Evolutionary conservation across 1,140 invertebrate genomes (phyloP), one percentile per base, ranked within the genome.

Genomic region (Sarcophaga bullata): DNA sequence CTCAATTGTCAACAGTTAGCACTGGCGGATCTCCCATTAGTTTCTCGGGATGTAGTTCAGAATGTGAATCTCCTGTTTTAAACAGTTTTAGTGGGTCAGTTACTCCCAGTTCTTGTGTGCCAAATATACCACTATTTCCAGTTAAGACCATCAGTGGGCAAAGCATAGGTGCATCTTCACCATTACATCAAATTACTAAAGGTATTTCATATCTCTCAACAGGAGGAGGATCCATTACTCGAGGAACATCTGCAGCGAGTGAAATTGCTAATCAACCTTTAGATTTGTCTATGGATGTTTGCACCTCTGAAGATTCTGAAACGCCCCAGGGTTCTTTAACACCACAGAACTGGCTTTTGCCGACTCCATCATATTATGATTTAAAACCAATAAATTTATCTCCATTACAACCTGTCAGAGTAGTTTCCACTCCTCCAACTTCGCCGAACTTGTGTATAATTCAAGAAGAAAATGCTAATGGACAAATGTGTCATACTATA

Each of bases 391-490:
- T 90, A 91, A 85, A 93, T 92, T 49, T 91, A 17, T 93, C 81
- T 91, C 93, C 81, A 93, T 94, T 86, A 93, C 89, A 90, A 82
- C 88, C 87, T 0, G 85, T 90, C 9, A 84, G 89, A 0, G 86
- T 90, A 8, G 89, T 90, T 25, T 85, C 89, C 9, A 90, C 89
- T 6, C 89, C 89, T 0, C 89, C 89, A 0, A 86, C 89, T 0
- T 90, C 89, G 19, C 89, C 94, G 80, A 94, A 95, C 84, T 91
- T 98, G 73, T 95, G 96, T 85, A 97, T 97, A 93, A 97, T 97
- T 73, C 95, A 96, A 87, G 96, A 97, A 87, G 95, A 97, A 90
- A 93, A 90, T 54, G 87, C 88, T 0, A 88, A 88, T 13, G 86
- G 86, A 0, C 87, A 88, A 58, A 87, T 87, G 86, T 87, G 86